These are phyloP conservation scores for Carettochelys insculpta DNA, from an alignment of 2,113 vertebrate species.

Conservation along the genomic window DNA sequence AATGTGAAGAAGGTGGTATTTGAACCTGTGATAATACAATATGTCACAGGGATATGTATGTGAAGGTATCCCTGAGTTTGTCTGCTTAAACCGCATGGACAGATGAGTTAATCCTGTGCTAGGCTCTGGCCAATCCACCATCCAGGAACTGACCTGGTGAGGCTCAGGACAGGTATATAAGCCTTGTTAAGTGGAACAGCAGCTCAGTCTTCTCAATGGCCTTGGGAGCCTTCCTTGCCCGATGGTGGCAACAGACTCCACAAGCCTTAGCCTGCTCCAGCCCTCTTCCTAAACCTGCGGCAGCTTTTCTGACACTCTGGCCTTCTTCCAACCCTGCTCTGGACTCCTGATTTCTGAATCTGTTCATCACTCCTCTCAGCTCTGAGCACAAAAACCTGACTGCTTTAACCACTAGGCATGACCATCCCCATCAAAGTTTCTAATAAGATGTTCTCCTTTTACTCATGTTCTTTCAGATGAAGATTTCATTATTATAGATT, in stretches of 20 bases:
- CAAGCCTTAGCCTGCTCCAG: neutral
- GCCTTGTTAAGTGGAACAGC: too few relatives aligned
- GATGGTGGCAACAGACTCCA: neutral
- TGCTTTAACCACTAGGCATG: neutral
- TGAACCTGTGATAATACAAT: neutral
- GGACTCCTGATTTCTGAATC: neutral
- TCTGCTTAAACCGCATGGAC: neutral
- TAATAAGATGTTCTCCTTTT: neutral
- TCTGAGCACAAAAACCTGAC: neutral
- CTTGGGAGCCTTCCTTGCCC: too few relatives aligned
- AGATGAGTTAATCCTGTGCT: neutral
- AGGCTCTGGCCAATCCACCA: neutral
- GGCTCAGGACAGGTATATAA: too few relatives aligned
- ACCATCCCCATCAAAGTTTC: neutral
- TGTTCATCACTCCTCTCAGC: neutral
- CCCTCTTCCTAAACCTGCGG: neutral
- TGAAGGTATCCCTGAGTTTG: neutral
- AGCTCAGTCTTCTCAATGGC: too few relatives aligned
- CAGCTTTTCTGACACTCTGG: neutral
- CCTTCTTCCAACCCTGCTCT: neutral
- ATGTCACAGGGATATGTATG: neutral
- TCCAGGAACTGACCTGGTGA: too few relatives aligned
- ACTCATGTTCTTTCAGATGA: neutral
- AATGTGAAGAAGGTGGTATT: neutral
- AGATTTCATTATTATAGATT: neutral